A percentile compares a stretch with the other conserved stretches of the same genome.
phyloP scores from a whole-genome alignment of 2,888 invertebrate species.

The Diplolepis rosae region DNA sequence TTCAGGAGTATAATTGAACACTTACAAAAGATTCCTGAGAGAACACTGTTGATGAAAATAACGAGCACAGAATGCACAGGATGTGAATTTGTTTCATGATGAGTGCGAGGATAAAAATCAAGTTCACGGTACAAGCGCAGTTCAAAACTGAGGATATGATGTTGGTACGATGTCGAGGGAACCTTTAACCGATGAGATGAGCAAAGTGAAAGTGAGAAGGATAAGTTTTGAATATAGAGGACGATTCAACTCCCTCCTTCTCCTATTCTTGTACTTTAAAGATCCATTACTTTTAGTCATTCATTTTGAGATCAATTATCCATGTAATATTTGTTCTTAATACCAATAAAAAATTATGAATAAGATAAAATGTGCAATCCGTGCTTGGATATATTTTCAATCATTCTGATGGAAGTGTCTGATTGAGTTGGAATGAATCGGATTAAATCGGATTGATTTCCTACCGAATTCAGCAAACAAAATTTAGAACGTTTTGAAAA shows the following conservation, averaged over 20 bases:
- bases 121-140: slow-evolving; percentile 13
- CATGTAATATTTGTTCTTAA: no score
- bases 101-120: neutral
- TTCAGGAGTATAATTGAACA: slow-evolving; percentile 28
- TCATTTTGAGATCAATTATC: no score
- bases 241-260: slow-evolving; percentile 15
- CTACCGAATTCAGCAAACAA: no score
- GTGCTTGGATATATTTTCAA: no score
- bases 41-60: slow-evolving; percentile 35
- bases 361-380: no score
- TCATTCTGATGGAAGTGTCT: no score
- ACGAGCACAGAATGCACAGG: slow-evolving; percentile 29
- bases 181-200: slow-evolving; percentile 50
- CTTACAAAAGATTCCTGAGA: slow-evolving; percentile 54
- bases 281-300: neutral
- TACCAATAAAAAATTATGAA: no score
- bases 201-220: slow-evolving; percentile 63
- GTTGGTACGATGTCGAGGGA: slow-evolving; percentile 34
- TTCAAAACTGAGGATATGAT: slow-evolving; percentile 20
- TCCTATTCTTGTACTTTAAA: slow-evolving; percentile 12
- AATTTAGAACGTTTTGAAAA: no score
- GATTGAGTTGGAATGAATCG: no score
- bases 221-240: slow-evolving; percentile 53
- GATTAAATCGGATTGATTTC: no score
- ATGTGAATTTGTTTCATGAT: slow-evolving; percentile 38